phyloP scores from a whole-genome alignment of 2,888 invertebrate genomes.

The Dioctria linearis region DNA sequence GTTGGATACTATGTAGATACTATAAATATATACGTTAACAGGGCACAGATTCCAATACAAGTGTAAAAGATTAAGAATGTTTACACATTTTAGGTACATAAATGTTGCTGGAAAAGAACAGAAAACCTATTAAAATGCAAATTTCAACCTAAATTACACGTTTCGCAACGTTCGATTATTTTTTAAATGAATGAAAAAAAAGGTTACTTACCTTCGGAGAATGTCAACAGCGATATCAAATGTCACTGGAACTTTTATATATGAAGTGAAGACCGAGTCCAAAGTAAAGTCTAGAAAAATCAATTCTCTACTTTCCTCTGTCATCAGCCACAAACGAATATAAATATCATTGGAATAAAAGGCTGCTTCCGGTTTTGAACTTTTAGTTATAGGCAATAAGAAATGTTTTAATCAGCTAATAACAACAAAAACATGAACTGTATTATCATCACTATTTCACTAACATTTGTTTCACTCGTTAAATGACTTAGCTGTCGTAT shows the following conservation, averaged over 20 bases:
- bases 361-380: not conserved
- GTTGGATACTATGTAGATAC: not conserved
- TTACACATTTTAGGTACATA: too few relatives aligned
- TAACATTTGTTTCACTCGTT: not conserved
- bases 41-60: too few relatives aligned
- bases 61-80: too few relatives aligned
- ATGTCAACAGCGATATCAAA: slow-evolving; percentile 29
- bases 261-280: too few relatives aligned
- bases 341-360: too few relatives aligned
- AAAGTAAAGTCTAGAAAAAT: slow-evolving; percentile 23
- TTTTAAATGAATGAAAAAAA: not conserved
- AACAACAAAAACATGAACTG: not conserved
- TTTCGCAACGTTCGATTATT: not conserved
- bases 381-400: not conserved
- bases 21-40: not conserved
- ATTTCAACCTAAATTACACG: slow-evolving; percentile 17
- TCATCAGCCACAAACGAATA: not conserved
- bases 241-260: not conserved
- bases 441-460: too few relatives aligned
- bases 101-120: not conserved
- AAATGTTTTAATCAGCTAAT: not conserved
- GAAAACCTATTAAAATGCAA: slow-evolving; percentile 7
- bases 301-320: not conserved
- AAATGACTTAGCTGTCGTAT: not conserved
- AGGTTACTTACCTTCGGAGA: slow-evolving; percentile 21